These are phyloP conservation scores for Wasmannia auropunctata DNA, from an alignment of 1,140 invertebrate species.

Conservation along the genomic window DNA sequence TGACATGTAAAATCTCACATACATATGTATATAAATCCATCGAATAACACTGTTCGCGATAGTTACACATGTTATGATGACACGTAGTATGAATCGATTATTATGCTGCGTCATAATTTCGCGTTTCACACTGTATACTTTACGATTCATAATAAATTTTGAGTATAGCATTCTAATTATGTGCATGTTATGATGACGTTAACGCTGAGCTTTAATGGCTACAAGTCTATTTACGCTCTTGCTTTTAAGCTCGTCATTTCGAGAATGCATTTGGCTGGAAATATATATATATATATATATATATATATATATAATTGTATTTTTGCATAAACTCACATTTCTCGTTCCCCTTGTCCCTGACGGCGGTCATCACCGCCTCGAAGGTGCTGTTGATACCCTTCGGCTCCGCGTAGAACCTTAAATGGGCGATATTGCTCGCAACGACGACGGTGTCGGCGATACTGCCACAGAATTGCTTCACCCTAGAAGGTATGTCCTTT, in stretches of 20 bases:
- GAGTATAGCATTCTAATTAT: background rate
- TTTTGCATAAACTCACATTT: constrained; percentile 59
- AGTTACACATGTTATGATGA: constrained; percentile 1
- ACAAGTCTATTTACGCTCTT: background rate
- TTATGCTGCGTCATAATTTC: background rate
- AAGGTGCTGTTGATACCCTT: constrained; percentile 89
- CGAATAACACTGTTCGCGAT: background rate
- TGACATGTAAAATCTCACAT: background rate
- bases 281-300: background rate
- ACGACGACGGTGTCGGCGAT: constrained; percentile 90
- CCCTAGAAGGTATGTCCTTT: constrained; percentile 87
- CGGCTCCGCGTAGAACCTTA: constrained; percentile 90
- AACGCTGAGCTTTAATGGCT: background rate
- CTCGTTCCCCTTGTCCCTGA: constrained; percentile 86
- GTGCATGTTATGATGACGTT: background rate
- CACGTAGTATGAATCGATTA: background rate
- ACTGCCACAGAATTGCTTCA: constrained; percentile 92
- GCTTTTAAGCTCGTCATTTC: background rate
- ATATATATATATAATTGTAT: background rate
- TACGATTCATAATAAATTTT: constrained; percentile 11
- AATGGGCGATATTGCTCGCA: constrained; percentile 87
- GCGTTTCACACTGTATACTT: background rate
- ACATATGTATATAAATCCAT: background rate
- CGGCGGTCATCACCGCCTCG: constrained; percentile 90
- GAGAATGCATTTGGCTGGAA: background rate